phyloP scores from a whole-genome alignment of 2,113 vertebrate genomes.

The Trematomus loennbergii region DNA sequence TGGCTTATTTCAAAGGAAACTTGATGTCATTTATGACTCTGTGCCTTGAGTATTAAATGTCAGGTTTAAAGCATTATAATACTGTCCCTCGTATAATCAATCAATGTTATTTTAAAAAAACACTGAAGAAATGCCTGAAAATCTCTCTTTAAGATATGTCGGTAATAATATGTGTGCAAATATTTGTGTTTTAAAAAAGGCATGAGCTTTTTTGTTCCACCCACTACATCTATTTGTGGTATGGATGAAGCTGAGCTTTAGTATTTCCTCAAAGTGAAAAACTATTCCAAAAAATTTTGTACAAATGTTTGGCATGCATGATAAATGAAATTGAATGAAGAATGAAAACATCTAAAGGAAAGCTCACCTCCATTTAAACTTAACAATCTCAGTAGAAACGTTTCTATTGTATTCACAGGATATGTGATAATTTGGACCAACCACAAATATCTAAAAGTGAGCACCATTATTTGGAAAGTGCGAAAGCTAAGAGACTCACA shows the following conservation, averaged over 20 bases:
- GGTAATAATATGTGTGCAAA: not conserved
- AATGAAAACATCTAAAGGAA: not conserved
- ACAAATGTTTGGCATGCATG: not conserved
- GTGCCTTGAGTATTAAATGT: conserved; percentile 44
- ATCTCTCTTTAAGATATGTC: not conserved
- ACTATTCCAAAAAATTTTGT: not conserved
- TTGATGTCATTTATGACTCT: conserved; percentile 28
- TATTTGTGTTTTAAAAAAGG: not conserved
- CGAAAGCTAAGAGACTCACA: conserved; percentile 1
- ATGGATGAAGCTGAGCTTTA: too few relatives aligned
- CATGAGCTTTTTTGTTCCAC: too few relatives aligned
- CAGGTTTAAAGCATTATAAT: conserved; percentile 41
- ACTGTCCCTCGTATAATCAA: conserved; percentile 8
- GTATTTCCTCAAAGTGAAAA: not conserved
- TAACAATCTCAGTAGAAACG: not conserved
- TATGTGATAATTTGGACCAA: not conserved
- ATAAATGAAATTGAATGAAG: not conserved
- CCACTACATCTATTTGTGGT: too few relatives aligned
- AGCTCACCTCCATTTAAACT: not conserved
- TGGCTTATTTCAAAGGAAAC: conserved; percentile 9
- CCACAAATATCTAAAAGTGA: not conserved
- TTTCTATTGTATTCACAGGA: not conserved
- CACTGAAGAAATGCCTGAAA: not conserved
- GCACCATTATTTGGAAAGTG: not conserved
- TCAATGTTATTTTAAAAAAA: conserved; percentile 17